phyloP scores from a whole-genome alignment of 2,888 invertebrate genomes.

The Caenorhabditis afra region DNA sequence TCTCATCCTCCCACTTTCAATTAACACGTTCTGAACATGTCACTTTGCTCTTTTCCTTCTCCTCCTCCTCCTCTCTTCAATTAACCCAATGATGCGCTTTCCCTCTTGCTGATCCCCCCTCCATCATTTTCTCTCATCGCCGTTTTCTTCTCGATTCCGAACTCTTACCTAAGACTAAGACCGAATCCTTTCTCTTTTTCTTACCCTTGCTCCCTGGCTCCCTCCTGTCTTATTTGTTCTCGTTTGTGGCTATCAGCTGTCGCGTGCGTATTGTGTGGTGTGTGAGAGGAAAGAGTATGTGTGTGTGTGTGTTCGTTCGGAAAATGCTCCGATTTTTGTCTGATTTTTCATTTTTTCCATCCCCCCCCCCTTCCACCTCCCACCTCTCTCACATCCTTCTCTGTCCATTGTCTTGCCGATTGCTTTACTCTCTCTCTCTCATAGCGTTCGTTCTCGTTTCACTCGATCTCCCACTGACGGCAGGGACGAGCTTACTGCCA shows the following conservation, averaged over 20 bases:
- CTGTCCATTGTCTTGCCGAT: neutral
- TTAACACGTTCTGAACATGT: slow-evolving; percentile 51
- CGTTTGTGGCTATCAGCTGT: slow-evolving; percentile 63
- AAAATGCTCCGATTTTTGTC: slow-evolving; percentile 45
- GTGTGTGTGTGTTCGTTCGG: slow-evolving; percentile 48
- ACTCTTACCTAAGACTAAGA: no score
- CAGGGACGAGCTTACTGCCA: slow-evolving; percentile 1
- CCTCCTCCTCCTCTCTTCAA: slow-evolving; percentile 17
- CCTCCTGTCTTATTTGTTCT: slow-evolving; percentile 53
- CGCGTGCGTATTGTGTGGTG: slow-evolving; percentile 50
- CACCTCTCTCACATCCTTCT: slow-evolving; percentile 3
- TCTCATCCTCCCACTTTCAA: slow-evolving; percentile 28
- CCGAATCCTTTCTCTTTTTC: neutral
- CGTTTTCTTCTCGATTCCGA: no score
- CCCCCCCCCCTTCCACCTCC: neutral
- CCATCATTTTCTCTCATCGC: neutral
- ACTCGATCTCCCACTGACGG: neutral
- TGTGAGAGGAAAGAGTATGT: neutral
- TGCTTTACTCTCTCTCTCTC: slow-evolving; percentile 7
- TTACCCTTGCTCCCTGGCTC: neutral
- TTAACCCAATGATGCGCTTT: slow-evolving; percentile 35
- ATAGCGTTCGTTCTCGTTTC: slow-evolving; percentile 1
- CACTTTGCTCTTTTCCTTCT: slow-evolving; percentile 19
- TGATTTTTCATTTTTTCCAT: slow-evolving; percentile 46
- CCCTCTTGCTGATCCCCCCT: neutral